Conservation (phyloP, 2,888 invertebrate species). For the Megalurothrips usitatus region DNA sequence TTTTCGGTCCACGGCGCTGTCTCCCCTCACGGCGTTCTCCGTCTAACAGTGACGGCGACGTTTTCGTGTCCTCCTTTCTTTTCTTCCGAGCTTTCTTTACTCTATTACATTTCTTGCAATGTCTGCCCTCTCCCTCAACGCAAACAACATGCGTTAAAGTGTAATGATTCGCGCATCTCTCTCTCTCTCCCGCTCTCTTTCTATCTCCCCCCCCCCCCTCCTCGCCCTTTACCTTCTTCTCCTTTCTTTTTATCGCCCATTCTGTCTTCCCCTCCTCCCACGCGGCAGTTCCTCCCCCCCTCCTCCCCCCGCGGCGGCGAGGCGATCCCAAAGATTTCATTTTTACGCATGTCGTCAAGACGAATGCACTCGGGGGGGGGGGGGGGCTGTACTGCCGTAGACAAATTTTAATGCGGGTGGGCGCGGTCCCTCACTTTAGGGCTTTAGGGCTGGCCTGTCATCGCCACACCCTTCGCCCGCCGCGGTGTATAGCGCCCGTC, state of each 20-base stretch:
- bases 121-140: not conserved
- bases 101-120: not conserved
- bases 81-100: no score
- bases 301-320: not conserved
- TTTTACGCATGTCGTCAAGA: constrained; percentile 16
- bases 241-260: not conserved
- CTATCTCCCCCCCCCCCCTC: not conserved
- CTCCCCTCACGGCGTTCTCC: no score
- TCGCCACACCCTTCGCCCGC: not conserved
- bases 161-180: not conserved
- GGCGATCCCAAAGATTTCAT: constrained; percentile 16
- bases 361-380: not conserved
- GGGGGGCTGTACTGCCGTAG: not conserved
- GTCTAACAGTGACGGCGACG: no score
- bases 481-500: not conserved
- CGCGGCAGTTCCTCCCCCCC: not conserved
- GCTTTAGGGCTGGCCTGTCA: not conserved
- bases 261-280: not conserved
- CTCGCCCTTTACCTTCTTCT: not conserved
- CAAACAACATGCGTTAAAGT: not conserved
- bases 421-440: not conserved
- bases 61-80: no score
- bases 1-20: no score
- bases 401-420: constrained; percentile 20
- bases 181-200: not conserved